Evolutionary conservation across 2,888 invertebrate species (phyloP).

Genomic region (Empis stercorea): DNA sequence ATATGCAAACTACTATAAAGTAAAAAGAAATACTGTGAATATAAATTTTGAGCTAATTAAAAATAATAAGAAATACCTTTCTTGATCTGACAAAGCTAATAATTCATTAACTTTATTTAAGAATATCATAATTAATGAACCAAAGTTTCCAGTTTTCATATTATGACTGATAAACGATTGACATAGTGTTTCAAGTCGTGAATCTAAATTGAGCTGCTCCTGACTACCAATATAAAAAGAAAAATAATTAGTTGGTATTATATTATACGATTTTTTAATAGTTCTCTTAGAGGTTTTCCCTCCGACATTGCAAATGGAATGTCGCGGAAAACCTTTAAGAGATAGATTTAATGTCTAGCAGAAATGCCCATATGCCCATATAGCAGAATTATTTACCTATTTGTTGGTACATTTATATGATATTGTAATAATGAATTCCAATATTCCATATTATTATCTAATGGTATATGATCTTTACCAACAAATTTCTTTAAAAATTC

Average conservation of each 20-base stretch:
- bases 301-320: no score
- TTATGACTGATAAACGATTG: slow-evolving; percentile 74
- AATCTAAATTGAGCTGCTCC: slow-evolving; percentile 70
- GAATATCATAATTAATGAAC: slow-evolving; percentile 76
- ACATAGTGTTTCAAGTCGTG: slow-evolving; percentile 59
- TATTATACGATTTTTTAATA: no score
- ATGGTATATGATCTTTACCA: slow-evolving; percentile 58
- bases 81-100: slow-evolving; percentile 71
- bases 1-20: slow-evolving; percentile 49
- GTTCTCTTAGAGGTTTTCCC: no score
- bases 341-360: no score
- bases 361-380: no score
- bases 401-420: slow-evolving; percentile 69
- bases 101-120: slow-evolving; percentile 70
- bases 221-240: slow-evolving; percentile 42
- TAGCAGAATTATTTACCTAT: slow-evolving; percentile 51
- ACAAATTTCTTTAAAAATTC: slow-evolving; percentile 68
- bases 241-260: no score
- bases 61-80: slow-evolving; percentile 55
- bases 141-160: slow-evolving; percentile 76
- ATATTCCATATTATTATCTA: slow-evolving; percentile 81
- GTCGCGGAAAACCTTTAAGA: no score
- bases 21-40: neutral
- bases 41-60: neutral
- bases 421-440: slow-evolving; percentile 92